Evolutionary conservation across 2,888 invertebrate genomes (phyloP).

Genomic region (Isoperla grammatica): DNA sequence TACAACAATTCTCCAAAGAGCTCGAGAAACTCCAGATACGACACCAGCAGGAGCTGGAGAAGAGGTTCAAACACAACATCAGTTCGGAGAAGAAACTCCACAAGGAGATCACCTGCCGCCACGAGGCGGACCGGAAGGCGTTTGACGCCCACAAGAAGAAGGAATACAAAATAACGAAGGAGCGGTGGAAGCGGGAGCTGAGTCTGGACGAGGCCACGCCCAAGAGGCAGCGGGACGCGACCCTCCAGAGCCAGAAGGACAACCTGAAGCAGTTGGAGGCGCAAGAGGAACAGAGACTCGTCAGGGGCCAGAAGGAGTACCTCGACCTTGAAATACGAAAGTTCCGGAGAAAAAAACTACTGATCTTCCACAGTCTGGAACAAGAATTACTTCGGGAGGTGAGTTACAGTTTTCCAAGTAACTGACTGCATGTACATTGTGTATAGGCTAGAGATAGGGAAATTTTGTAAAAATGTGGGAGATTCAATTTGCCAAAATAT

Average conservation of each 20-base stretch:
- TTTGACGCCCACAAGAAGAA: conserved; percentile 91
- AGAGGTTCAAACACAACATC: conserved; percentile 71
- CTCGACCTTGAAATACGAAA: conserved; percentile 88
- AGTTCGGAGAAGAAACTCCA: conserved; percentile 87
- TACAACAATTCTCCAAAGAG: conserved; percentile 89
- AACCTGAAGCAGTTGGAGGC: conserved; percentile 86
- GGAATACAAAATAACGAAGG: conserved; percentile 92
- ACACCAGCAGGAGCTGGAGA: conserved; percentile 45
- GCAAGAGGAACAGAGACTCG: conserved; percentile 81
- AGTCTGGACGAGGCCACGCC: conserved; percentile 89
- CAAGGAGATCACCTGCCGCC: conserved; percentile 83
- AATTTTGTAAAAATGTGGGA: too few relatives aligned
- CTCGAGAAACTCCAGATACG: conserved; percentile 78
- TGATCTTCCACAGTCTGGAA: conserved; percentile 80
- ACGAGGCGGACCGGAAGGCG: conserved; percentile 88
- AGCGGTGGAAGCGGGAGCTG: conserved; percentile 90
- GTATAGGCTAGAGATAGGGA: too few relatives aligned
- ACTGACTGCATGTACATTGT: too few relatives aligned
- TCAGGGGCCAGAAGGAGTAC: conserved; percentile 84
- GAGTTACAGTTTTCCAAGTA: conserved; percentile 34
- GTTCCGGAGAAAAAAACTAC: conserved; percentile 83
- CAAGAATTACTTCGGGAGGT: conserved; percentile 88
- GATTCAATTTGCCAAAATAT: too few relatives aligned
- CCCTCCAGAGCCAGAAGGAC: conserved; percentile 88
- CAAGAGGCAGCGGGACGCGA: conserved; percentile 84